Evolutionary conservation across 1,140 invertebrate species (phyloP).

Genomic region (Megalonaias nervosa): DNA sequence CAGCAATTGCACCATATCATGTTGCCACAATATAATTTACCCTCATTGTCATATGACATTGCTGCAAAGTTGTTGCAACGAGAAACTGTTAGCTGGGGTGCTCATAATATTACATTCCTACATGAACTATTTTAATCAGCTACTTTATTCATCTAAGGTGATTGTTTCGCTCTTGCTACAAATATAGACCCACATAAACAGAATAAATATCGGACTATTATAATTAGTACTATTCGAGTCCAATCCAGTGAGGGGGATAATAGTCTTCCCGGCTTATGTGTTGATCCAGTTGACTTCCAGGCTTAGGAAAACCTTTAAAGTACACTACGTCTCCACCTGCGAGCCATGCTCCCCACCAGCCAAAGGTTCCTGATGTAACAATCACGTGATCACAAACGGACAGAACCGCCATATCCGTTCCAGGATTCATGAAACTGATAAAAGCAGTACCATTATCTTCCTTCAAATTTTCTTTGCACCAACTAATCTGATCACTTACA

Average conservation of each 20-base stretch:
- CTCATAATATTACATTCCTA: too few relatives aligned
- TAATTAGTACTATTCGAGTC: too few relatives aligned
- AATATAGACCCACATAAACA: too few relatives aligned
- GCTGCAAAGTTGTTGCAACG: too few relatives aligned
- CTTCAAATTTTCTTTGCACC: conserved; percentile 7
- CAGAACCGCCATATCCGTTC: conserved; percentile 57
- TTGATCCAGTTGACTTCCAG: conserved; percentile 4
- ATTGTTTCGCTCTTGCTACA: too few relatives aligned
- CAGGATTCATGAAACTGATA: neutral
- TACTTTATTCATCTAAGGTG: too few relatives aligned
- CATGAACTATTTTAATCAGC: too few relatives aligned
- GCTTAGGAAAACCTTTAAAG: conserved; percentile 30
- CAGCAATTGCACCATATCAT: too few relatives aligned
- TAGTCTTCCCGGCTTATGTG: conserved; percentile 33
- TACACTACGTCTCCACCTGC: conserved; percentile 45
- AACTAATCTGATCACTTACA: conserved; percentile 5
- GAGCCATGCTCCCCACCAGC: conserved; percentile 50
- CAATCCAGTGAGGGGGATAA: conserved; percentile 37
- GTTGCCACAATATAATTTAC: too few relatives aligned
- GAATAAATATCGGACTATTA: too few relatives aligned
- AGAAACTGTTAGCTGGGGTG: too few relatives aligned
- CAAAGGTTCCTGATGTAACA: conserved; percentile 44
- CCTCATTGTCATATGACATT: too few relatives aligned
- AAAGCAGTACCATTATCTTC: neutral
- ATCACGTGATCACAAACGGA: conserved; percentile 44